phyloP scores from a whole-genome alignment of 2,113 vertebrate species.

The Chinchilla lanigera region DNA sequence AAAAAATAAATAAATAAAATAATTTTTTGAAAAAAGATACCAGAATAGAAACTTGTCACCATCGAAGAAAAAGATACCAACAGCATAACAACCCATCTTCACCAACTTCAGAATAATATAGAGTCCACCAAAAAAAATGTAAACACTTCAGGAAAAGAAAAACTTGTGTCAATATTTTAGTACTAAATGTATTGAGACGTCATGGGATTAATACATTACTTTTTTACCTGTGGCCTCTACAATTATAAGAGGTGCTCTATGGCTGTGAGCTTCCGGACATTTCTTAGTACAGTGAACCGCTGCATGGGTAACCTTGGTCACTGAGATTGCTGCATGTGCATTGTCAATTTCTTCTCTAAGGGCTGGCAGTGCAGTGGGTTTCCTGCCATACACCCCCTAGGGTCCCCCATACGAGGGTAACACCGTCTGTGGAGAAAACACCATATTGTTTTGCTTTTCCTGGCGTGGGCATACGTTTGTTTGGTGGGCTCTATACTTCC shows the following conservation, averaged over 20 bases:
- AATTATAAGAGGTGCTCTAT: background rate
- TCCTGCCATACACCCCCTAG: background rate
- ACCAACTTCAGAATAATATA: background rate
- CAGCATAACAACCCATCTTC: background rate
- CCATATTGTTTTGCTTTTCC: background rate
- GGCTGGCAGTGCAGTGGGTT: background rate
- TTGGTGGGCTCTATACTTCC: background rate
- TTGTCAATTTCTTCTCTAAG: background rate
- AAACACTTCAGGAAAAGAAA: background rate
- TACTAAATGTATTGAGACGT: background rate
- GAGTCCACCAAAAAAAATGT: background rate
- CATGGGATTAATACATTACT: background rate
- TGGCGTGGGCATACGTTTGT: background rate
- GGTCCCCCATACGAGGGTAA: background rate
- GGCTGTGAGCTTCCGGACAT: background rate
- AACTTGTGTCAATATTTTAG: background rate
- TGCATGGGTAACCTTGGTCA: background rate
- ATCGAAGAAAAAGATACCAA: background rate
- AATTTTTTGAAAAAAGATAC: no score
- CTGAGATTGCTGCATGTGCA: background rate
- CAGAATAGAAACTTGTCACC: background rate
- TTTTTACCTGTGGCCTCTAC: background rate
- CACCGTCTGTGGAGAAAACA: background rate
- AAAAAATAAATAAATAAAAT: no score
- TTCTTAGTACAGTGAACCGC: background rate